A percentile compares a stretch with the other conserved stretches of the same genome.
phyloP scores from a whole-genome alignment of 2,888 invertebrate species.

The Hypercompe scribonia region DNA sequence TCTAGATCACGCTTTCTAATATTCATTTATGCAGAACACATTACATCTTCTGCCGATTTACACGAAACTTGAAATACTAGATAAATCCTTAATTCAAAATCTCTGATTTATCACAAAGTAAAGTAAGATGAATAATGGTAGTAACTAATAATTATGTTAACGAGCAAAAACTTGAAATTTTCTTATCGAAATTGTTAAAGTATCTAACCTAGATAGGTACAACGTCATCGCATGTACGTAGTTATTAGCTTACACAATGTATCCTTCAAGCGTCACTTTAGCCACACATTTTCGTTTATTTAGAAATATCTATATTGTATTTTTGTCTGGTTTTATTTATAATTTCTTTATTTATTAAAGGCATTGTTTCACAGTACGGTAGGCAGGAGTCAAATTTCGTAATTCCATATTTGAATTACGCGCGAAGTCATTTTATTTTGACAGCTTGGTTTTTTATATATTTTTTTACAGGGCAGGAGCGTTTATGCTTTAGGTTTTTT shows the following conservation, averaged over 20 bases:
- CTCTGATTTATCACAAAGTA: constrained; percentile 49
- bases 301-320: constrained; percentile 47
- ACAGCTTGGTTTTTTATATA: constrained; percentile 40
- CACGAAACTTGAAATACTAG: constrained; percentile 33
- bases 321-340: constrained; percentile 44
- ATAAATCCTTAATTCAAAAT: constrained; percentile 43
- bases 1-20: neutral
- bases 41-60: constrained; percentile 20
- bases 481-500: constrained; percentile 75
- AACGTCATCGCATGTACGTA: constrained; percentile 54
- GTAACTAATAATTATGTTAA: constrained; percentile 38
- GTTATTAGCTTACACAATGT: constrained; percentile 46
- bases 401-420: constrained; percentile 49
- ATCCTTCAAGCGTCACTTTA: constrained; percentile 47
- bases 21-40: neutral
- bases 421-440: constrained; percentile 46
- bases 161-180: constrained; percentile 46
- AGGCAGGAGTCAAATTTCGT: constrained; percentile 41
- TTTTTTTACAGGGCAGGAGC: constrained; percentile 26
- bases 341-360: constrained; percentile 47
- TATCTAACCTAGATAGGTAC: constrained; percentile 60
- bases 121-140: constrained; percentile 43
- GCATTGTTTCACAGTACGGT: constrained; percentile 55
- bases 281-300: constrained; percentile 41
- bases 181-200: constrained; percentile 46